phyloP scores from a whole-genome alignment of 2,888 invertebrate species.

The Eristalinus sepulchralis region DNA sequence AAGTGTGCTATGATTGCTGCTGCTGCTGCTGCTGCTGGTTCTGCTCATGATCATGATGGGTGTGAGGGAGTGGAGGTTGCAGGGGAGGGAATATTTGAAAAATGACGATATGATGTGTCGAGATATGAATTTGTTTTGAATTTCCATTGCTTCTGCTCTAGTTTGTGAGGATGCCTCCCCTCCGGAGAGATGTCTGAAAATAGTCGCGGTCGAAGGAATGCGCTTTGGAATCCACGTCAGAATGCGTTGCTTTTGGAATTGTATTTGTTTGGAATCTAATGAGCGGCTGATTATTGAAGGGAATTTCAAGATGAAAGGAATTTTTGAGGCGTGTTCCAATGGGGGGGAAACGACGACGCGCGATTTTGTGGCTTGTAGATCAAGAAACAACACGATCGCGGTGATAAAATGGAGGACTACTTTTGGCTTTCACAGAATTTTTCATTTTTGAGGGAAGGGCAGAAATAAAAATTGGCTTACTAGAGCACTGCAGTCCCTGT shows the following conservation, averaged over 20 bases:
- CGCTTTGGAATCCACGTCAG: not conserved
- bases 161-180: not conserved
- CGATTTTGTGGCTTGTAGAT: not conserved
- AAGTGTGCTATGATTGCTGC: slow-evolving; percentile 18
- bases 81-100: slow-evolving; percentile 10
- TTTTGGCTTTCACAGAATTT: too few relatives aligned
- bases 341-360: not conserved
- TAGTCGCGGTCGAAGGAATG: not conserved
- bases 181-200: not conserved
- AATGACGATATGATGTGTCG: slow-evolving; percentile 29
- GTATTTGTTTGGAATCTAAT: not conserved
- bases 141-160: not conserved
- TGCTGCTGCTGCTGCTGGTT: not conserved
- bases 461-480: too few relatives aligned
- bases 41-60: not conserved
- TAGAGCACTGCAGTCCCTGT: too few relatives aligned
- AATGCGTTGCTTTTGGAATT: not conserved
- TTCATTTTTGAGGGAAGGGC: too few relatives aligned
- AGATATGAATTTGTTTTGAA: slow-evolving; percentile 20
- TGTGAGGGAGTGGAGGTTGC: not conserved
- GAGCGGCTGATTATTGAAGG: not conserved
- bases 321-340: not conserved
- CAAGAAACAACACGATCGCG: too few relatives aligned
- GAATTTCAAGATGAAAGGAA: not conserved
- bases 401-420: too few relatives aligned